These are phyloP conservation scores for Xiphorhynchus elegans DNA, from an alignment of 2,113 vertebrate genomes.

Conservation along the genomic window DNA sequence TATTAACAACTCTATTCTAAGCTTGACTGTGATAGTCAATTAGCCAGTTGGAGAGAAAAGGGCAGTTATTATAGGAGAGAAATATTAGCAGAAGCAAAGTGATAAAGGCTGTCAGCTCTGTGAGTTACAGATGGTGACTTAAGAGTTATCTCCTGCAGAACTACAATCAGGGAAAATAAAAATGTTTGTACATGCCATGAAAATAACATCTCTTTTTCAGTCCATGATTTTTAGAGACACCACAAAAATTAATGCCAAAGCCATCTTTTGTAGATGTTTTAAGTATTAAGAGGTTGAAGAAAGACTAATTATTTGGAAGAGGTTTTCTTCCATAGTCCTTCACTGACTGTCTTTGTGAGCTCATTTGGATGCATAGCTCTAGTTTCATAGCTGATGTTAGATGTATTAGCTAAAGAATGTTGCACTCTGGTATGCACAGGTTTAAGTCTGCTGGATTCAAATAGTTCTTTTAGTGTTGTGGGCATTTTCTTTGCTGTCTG, in stretches of 20 bases:
- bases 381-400: not conserved
- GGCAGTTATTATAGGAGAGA: not conserved
- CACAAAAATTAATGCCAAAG: not conserved
- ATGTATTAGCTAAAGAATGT: not conserved
- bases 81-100: conserved; percentile 14
- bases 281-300: not conserved
- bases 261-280: not conserved
- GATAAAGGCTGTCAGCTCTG: not conserved
- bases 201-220: not conserved
- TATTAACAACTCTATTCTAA: not conserved
- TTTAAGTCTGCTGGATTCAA: not conserved
- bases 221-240: not conserved
- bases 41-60: conserved; percentile 10
- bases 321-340: not conserved
- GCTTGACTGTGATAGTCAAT: not conserved
- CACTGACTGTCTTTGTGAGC: not conserved
- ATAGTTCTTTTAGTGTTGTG: not conserved
- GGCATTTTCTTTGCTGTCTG: not conserved
- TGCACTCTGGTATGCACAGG: not conserved
- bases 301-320: not conserved
- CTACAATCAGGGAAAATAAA: not conserved
- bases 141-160: not conserved
- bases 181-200: not conserved
- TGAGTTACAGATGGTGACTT: not conserved
- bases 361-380: not conserved